Evolutionary conservation across 2,888 invertebrate genomes (phyloP).

Genomic region (Spodoptera exigua): DNA sequence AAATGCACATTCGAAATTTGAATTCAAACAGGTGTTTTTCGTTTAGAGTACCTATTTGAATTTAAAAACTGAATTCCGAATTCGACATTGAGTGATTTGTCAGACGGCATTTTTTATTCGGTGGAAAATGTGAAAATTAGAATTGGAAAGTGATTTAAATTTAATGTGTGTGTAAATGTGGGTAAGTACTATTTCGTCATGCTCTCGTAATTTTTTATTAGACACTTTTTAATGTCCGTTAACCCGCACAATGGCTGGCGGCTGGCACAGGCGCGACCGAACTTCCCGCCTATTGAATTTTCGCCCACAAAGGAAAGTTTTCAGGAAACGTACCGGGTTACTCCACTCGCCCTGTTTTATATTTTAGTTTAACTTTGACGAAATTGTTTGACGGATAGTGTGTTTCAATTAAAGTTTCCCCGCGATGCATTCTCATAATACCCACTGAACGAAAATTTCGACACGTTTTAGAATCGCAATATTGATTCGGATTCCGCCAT

Average conservation of each 20-base stretch:
- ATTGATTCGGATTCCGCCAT: slow-evolving; percentile 42
- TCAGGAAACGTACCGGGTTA: slow-evolving; percentile 83
- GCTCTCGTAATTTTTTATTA: slow-evolving; percentile 59
- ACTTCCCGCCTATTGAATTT: slow-evolving; percentile 84
- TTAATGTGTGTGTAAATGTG: slow-evolving; percentile 5
- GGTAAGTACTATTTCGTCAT: slow-evolving; percentile 27
- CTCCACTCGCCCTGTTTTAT: slow-evolving; percentile 72
- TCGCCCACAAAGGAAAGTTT: slow-evolving; percentile 85
- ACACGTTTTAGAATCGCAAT: slow-evolving; percentile 35
- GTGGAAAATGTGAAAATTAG: background rate
- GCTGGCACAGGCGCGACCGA: slow-evolving; percentile 68
- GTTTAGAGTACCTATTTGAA: slow-evolving; percentile 49
- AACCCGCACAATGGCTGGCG: slow-evolving; percentile 72
- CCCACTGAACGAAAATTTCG: slow-evolving; percentile 28
- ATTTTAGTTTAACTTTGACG: slow-evolving; percentile 80
- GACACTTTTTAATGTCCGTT: slow-evolving; percentile 67
- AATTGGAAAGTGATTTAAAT: slow-evolving; percentile 1
- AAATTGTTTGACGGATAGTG: slow-evolving; percentile 73
- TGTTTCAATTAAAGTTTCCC: slow-evolving; percentile 74
- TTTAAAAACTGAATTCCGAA: slow-evolving; percentile 48
- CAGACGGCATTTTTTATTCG: slow-evolving; percentile 1
- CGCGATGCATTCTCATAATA: slow-evolving; percentile 23
- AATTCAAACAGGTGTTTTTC: slow-evolving; percentile 59
- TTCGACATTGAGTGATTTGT: slow-evolving; percentile 21
- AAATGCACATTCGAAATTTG: slow-evolving; percentile 53